Evolutionary conservation across 1,140 invertebrate genomes (phyloP), one percentile per base, ranked within the genome.

Genomic region (Sitophilus oryzae): DNA sequence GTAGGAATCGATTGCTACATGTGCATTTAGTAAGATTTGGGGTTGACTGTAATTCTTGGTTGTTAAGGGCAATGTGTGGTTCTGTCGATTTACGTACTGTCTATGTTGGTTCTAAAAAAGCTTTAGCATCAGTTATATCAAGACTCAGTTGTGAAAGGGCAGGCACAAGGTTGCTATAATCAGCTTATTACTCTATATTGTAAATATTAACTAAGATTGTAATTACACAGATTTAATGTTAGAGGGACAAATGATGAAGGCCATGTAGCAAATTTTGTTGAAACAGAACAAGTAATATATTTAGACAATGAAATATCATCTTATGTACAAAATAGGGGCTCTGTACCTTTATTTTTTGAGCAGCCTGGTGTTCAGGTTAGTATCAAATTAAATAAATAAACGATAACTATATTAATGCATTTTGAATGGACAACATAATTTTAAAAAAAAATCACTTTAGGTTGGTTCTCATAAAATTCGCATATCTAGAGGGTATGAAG

Each of bases 201-300:
- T n/a, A n/a, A n/a, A n/a, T n/a, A n/a, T n/a, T n/a, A n/a, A n/a
- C n/a, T n/a, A n/a, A n/a, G n/a, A n/a, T n/a, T n/a, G n/a, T n/a
- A 50, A 1, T 51, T 51, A 65, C 60, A 15, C 53, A 82, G 91
- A 59, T 99, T 99, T 70, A 98, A 98, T 77, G 95, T 98, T 0
- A 79, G 97, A 62, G 97, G 97, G n/a, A 91, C 87, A 30, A 98
- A 99, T 76, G 96, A 99, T 77, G 92, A 97, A 72, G 97, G 97
- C 0, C 89, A 97, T 78, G 96, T 99, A 25, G 97, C 97, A 1
- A 99, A 99, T 79, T 99, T 99, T 81, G 95, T 98, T 8, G 97
- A 99, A 81, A 99, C 96, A 0, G 97, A 99, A 75, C 97, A 99
- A 77, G 83, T 90, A 0, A 91, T 96, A 55, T 93, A 85, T 67